Base-by-base conservation (phyloP, 1,140 invertebrate species). In the Globodera rostochiensis region DNA sequence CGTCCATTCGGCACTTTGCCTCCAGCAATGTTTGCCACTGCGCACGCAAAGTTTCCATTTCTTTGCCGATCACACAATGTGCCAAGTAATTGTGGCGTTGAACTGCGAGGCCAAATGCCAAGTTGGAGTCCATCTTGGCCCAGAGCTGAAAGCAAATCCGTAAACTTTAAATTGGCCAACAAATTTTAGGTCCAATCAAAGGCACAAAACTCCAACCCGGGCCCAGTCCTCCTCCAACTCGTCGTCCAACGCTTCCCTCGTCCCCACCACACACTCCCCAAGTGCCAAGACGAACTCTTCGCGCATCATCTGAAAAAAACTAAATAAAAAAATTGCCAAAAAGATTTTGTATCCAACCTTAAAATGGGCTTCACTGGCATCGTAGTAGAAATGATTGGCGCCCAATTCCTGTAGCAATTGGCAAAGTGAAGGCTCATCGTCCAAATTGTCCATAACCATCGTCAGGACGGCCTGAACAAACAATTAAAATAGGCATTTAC, bases 381-480 rank as follows among this genome's bases (percentile, higher is more conserved):
- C 88, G 74, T 89, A 89, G 81, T 89, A 89, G 70, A 89, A 89
- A 50, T 89, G 88, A 82, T 89, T 87, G 47, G 86, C 76, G n/a
- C 88, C 88, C 69, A 89, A 77, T 76, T 90, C 84, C 70, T 87
- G 82, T 1, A 90, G 77, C 8, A 89, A 74, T 45, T 82, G 79
- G 21, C 79, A 74, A 74, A 89, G 74, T 46, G 73, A 84, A 21
- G 70, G 67, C 36, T 71, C 36, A 74, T 89, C 88, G 69, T 90
- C 89, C 53, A 90, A 64, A 77, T 89, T 90, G 66, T 89, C 86
- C 86, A 90, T 90, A 53, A 89, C 76, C 82, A 89, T 84, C 36
- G 86, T 89, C 21, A 89, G 74, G 3, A 85, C 85, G 4, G 88
- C 88, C 80, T 90, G 89, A 36, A 87, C 70, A 15, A 73, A 78